These are phyloP conservation scores for Gymnopithys bicolor DNA, from an alignment of 2,797 vertebrate genomes.

Conservation along the genomic window DNA sequence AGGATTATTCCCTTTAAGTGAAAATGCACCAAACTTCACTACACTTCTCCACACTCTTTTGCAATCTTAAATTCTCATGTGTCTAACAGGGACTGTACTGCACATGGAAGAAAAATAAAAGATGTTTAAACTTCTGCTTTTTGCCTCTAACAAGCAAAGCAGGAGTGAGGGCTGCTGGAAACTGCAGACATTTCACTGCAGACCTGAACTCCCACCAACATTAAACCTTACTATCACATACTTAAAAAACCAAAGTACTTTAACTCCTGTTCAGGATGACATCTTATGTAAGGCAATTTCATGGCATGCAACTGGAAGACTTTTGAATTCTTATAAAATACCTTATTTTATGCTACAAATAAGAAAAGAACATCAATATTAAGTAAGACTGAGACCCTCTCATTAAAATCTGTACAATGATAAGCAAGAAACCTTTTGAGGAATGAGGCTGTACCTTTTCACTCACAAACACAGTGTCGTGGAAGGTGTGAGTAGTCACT, in stretches of 20 bases:
- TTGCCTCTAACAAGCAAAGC: background rate
- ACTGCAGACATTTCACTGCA: background rate
- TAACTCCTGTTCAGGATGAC: background rate
- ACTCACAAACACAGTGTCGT: slow-evolving; percentile 69
- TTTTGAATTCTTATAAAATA: background rate
- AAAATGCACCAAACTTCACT: background rate
- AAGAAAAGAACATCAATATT: background rate
- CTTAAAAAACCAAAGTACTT: background rate
- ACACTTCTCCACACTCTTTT: background rate
- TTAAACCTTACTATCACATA: background rate
- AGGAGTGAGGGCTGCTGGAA: background rate
- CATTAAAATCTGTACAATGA: background rate
- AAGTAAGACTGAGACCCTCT: background rate
- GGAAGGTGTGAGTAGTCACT: slow-evolving; percentile 88
- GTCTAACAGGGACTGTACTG: background rate
- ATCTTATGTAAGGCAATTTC: background rate
- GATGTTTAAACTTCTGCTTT: background rate
- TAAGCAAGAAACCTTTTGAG: background rate
- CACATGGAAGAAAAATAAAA: background rate
- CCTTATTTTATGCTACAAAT: background rate
- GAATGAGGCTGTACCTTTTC: background rate
- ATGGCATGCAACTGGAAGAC: background rate
- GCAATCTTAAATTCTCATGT: background rate
- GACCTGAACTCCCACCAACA: background rate
- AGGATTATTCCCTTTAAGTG: background rate